These are phyloP conservation scores for Haliclona indistincta DNA, from an alignment of 37 sponge, comb jelly and placozoan species.

Conservation along the genomic window DNA sequence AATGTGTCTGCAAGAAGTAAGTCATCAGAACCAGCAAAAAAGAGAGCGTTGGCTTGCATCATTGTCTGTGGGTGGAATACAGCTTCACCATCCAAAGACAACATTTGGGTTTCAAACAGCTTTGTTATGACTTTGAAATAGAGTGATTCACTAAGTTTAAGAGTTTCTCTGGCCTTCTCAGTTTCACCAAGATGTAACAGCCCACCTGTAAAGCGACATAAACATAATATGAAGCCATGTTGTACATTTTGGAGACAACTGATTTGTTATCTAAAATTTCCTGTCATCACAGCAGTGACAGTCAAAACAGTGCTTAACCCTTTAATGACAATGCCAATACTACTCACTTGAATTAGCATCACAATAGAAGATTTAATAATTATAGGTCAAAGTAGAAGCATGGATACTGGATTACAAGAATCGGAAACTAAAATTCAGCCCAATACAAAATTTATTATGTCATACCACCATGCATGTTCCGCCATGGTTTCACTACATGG, in stretches of 20 bases:
- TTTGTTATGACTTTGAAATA: constrained; percentile 9
- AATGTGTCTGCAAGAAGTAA: background rate
- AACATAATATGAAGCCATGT: background rate
- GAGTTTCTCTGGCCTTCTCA: background rate
- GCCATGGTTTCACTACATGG: too few relatives aligned
- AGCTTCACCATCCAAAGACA: constrained; percentile 15
- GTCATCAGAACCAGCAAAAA: constrained; percentile 24
- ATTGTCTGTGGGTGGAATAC: constrained; percentile 18
- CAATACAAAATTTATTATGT: too few relatives aligned
- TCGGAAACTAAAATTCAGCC: too few relatives aligned
- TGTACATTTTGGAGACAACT: background rate
- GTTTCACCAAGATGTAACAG: constrained; percentile 29
- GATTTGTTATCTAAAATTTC: too few relatives aligned
- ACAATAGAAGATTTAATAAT: too few relatives aligned
- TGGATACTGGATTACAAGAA: too few relatives aligned
- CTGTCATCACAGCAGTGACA: too few relatives aligned
- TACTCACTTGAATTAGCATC: too few relatives aligned
- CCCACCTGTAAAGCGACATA: constrained; percentile 12
- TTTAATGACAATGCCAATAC: too few relatives aligned
- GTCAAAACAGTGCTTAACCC: too few relatives aligned
- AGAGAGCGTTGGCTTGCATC: constrained; percentile 23
- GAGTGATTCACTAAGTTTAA: constrained; percentile 20
- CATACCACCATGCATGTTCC: too few relatives aligned
- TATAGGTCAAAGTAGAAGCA: too few relatives aligned
- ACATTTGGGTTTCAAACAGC: constrained; percentile 1